Evolutionary conservation across 2,797 vertebrate species (phyloP).

Genomic region (Chloroceryle amazona): DNA sequence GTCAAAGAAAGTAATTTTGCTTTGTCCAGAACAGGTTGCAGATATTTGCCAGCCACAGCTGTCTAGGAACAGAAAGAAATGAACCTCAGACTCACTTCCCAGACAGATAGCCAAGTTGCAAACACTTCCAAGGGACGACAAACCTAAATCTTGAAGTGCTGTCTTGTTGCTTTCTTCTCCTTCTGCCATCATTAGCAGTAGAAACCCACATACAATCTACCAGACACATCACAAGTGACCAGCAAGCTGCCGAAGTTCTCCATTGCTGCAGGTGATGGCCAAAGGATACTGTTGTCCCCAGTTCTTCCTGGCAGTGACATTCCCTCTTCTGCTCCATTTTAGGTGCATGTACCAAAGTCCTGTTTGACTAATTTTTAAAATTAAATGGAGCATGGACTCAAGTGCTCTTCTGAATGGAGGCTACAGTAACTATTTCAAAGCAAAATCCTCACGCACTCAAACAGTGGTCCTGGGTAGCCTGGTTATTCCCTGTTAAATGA

Average conservation of each 20-base stretch:
- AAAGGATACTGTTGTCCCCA: not conserved
- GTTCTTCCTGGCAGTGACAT: not conserved
- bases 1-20: not conserved
- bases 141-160: not conserved
- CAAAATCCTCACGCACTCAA: not conserved
- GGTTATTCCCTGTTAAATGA: not conserved
- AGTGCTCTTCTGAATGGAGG: not conserved
- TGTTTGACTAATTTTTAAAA: not conserved
- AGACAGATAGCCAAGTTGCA: not conserved
- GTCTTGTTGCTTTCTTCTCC: not conserved
- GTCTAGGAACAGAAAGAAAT: not conserved
- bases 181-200: not conserved
- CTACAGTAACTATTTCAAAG: not conserved
- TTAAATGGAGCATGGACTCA: not conserved
- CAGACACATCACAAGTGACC: not conserved
- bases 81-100: not conserved
- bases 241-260: not conserved
- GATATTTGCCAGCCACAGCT: accelerated
- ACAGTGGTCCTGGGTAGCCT: not conserved
- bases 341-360: accelerated
- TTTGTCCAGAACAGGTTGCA: not conserved
- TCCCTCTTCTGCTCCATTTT: not conserved
- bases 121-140: not conserved
- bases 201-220: not conserved
- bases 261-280: not conserved